Conservation (phyloP, 2,888 invertebrate genomes). For the Athalia rosae region DNA sequence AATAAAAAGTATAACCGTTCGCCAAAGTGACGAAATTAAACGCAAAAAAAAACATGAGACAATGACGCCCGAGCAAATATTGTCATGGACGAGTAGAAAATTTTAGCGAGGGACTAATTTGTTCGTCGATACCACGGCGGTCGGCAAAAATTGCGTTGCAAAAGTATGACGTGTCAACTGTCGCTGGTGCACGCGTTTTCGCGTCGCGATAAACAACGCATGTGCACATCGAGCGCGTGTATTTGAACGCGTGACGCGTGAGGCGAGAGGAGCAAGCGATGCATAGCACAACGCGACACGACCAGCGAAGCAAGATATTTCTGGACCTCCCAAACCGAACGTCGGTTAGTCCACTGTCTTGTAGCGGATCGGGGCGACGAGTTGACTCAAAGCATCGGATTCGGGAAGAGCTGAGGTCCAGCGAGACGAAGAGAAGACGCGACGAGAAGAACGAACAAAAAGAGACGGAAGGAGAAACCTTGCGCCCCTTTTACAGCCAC, state of each 20-base stretch:
- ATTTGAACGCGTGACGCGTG: constrained; percentile 16
- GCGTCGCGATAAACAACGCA: background rate
- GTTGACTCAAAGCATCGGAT: constrained; percentile 34
- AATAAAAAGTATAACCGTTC: background rate
- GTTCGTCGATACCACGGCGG: too few species aligned
- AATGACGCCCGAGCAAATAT: too few species aligned
- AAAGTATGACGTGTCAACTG: background rate
- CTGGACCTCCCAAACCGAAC: constrained; percentile 36
- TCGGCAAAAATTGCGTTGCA: too few species aligned
- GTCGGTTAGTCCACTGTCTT: background rate
- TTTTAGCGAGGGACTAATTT: too few species aligned
- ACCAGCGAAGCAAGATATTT: constrained; percentile 25
- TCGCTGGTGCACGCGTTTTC: background rate
- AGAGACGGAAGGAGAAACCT: background rate
- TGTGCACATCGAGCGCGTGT: background rate
- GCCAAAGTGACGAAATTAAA: too few species aligned
- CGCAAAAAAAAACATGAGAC: too few species aligned
- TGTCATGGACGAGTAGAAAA: too few species aligned
- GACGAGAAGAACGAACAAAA: background rate
- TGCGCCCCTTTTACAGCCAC: constrained; percentile 12
- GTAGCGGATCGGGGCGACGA: constrained; percentile 7
- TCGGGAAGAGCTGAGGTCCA: background rate
- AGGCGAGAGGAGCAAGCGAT: constrained; percentile 7
- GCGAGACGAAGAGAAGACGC: background rate
- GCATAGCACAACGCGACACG: background rate